Conservation (phyloP, 2,797 vertebrate species). For the Denticeps clupeoides region DNA sequence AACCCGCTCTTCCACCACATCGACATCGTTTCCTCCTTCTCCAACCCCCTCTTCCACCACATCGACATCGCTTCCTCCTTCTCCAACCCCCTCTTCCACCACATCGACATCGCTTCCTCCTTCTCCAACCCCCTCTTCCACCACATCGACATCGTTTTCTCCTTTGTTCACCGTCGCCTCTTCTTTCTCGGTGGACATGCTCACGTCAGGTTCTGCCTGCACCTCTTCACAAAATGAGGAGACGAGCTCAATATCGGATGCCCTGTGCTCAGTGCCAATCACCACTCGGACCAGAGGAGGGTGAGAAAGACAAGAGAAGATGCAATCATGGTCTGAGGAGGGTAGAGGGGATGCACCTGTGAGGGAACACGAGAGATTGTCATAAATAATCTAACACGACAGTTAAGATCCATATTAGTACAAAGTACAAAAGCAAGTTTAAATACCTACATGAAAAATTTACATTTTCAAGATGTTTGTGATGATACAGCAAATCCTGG, state of each 20-base stretch:
- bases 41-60: no score
- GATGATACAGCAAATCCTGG: conserved; percentile 4
- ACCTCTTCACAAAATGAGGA: background rate
- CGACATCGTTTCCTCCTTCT: no score
- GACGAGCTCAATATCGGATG: conserved; percentile 20
- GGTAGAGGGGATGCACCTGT: background rate
- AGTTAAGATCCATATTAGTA: background rate
- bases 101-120: no score
- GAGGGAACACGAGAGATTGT: background rate
- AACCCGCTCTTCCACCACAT: no score
- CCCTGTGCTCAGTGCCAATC: conserved; percentile 6
- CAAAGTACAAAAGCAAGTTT: background rate
- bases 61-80: no score
- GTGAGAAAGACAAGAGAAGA: conserved; percentile 13
- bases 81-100: no score
- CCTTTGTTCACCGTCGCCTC: no score
- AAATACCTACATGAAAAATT: background rate
- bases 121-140: no score
- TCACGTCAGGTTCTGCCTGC: background rate
- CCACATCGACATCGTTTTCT: no score
- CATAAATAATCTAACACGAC: background rate
- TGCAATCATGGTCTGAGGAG: conserved; percentile 9
- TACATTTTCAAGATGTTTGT: no score
- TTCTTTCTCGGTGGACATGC: background rate
- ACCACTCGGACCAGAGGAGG: background rate